These are phyloP conservation scores for Hybognathus amarus DNA, from an alignment of 2,797 vertebrate genomes.

Conservation along the genomic window DNA sequence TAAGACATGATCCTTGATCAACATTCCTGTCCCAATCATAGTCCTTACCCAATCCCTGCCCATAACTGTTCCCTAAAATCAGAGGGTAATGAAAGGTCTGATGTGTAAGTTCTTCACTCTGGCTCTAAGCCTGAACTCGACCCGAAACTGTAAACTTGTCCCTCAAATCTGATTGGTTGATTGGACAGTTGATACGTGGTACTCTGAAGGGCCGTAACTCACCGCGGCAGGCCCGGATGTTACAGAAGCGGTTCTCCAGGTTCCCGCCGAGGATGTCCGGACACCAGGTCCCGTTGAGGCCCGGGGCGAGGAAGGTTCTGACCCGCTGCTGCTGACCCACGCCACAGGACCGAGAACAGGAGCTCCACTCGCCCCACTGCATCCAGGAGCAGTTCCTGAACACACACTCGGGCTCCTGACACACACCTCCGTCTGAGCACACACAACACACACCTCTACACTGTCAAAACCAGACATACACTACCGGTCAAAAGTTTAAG, in stretches of 20 bases:
- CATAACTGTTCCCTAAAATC: too few relatives aligned
- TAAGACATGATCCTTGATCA: too few relatives aligned
- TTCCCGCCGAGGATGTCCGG: constrained; percentile 82
- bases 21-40: too few relatives aligned
- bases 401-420: constrained; percentile 71
- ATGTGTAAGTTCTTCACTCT: too few relatives aligned
- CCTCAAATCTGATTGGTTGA: too few relatives aligned
- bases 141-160: too few relatives aligned
- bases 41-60: too few relatives aligned
- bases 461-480: too few relatives aligned
- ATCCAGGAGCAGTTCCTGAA: constrained; percentile 86
- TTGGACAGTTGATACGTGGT: too few relatives aligned
- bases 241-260: constrained; percentile 84
- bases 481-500: too few relatives aligned
- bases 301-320: constrained; percentile 79
- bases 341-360: constrained; percentile 86
- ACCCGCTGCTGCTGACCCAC: constrained; percentile 86
- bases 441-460: neutral
- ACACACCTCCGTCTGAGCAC: constrained; percentile 69
- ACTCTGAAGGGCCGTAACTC: constrained; percentile 15
- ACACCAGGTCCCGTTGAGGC: constrained; percentile 81
- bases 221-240: constrained; percentile 87
- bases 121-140: too few relatives aligned
- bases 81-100: too few relatives aligned
- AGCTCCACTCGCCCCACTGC: constrained; percentile 81